Evolutionary conservation across 2,797 vertebrate genomes (phyloP), one percentile per base, ranked within the genome.

Genomic region (Pipistrellus kuhlii): DNA sequence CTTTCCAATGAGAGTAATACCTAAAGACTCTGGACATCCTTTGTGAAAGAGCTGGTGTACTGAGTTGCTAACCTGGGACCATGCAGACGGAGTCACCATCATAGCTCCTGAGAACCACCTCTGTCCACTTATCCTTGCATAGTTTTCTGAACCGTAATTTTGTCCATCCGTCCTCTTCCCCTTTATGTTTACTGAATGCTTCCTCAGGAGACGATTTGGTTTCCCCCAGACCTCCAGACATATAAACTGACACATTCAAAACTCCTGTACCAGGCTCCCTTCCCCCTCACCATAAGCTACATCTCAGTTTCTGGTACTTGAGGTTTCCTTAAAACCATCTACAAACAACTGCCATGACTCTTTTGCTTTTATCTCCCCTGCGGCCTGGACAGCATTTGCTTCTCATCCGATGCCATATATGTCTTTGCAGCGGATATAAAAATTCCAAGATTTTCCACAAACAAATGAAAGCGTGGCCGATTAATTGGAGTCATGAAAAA

Each of bases 381-480:
- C 4, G 13, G 53, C 12, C 46, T 83, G 25, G 46, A 44, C 76
- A 30, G 30, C 25, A 68, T 27, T 51, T 46, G 14, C 73, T 46
- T 48, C 4, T 78, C 27, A 62, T 41, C 5, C 38, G 27, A 0
- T 21, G 10, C 25, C 64, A 46, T 57, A 18, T 12, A 88, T 11
- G 27, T 1, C 35, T 88, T 71, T 82, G 14, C 12, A 41, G 27
- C 5, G 1, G 15, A 76, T n/a, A 78, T 11, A 88, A 66, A 55
- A 23, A 30, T 44, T 38, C 66, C 11, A 38, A 71, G 21, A 86
- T 75, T 68, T 93, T 93, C 32, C 46, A 85, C 8, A 57, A 8
- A 85, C 27, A 91, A 80, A 90, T n/a, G 15, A 83, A 80, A 84
- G 46, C 8, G 32, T 62, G 87, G 21, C 44, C 32, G 71, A 89